Evolutionary conservation across 2,888 invertebrate genomes (phyloP).

Genomic region (Philereme transversata): DNA sequence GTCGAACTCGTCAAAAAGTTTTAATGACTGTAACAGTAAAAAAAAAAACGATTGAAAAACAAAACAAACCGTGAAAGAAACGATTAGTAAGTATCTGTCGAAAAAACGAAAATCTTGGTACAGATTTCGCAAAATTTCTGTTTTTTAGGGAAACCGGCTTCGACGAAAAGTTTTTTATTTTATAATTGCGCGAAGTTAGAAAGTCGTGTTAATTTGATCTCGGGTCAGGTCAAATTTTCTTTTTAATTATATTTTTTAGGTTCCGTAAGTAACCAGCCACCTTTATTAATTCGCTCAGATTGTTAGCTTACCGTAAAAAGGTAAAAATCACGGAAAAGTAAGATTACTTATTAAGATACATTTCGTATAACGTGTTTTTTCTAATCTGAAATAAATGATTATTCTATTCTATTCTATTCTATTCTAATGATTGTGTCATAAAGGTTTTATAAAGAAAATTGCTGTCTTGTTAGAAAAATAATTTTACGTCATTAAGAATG

Average conservation of each 20-base stretch:
- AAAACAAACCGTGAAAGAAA: slow-evolving; percentile 53
- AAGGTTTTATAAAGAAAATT: too few relatives aligned
- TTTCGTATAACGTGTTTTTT: background rate
- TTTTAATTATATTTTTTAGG: slow-evolving; percentile 34
- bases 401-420: too few relatives aligned
- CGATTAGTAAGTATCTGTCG: slow-evolving; percentile 33
- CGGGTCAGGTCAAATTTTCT: slow-evolving; percentile 41
- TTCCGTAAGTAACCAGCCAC: slow-evolving; percentile 19
- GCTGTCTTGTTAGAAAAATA: too few relatives aligned
- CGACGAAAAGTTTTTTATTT: slow-evolving; percentile 36
- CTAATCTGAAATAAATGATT: too few relatives aligned
- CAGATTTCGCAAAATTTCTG: slow-evolving; percentile 41
- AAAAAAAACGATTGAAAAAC: slow-evolving; percentile 56
- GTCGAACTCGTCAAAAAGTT: slow-evolving; percentile 69
- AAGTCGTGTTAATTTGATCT: slow-evolving; percentile 49
- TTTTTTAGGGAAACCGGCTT: slow-evolving; percentile 46
- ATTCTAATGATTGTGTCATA: too few relatives aligned
- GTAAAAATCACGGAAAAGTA: slow-evolving; percentile 10
- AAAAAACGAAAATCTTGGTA: slow-evolving; percentile 21
- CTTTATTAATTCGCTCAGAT: slow-evolving; percentile 37
- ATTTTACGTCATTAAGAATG: too few relatives aligned
- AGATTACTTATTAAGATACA: background rate
- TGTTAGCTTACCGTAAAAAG: slow-evolving; percentile 29
- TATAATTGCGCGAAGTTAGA: slow-evolving; percentile 48
- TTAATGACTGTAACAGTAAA: slow-evolving; percentile 69